phyloP scores from a whole-genome alignment of 2,888 invertebrate species.

The Myopa testacea region DNA sequence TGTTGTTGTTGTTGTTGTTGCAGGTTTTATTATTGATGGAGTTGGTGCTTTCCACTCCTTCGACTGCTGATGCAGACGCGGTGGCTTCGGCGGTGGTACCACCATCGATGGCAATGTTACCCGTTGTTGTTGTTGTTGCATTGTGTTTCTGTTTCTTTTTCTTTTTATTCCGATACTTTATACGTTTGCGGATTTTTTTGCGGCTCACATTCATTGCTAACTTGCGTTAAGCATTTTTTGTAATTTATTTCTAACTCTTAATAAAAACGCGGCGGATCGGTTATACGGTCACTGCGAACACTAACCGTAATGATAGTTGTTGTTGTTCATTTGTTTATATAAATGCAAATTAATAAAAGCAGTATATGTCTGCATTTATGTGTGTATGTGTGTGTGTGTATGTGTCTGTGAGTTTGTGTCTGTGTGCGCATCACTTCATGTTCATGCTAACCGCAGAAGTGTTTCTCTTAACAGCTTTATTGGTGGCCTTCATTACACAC shows the following conservation, averaged over 20 bases:
- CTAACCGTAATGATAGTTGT: not conserved
- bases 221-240: conserved; percentile 12
- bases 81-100: conserved; percentile 39
- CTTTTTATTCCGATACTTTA: not conserved
- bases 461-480: not conserved
- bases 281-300: not conserved
- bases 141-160: conserved; percentile 2
- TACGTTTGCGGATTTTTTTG: not conserved
- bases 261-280: too few species aligned
- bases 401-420: not conserved
- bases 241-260: conserved; percentile 33
- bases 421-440: too few species aligned
- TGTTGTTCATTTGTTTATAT: not conserved
- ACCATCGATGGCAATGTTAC: not conserved
- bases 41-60: conserved; percentile 15
- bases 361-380: not conserved
- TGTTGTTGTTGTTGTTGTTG: conserved; percentile 36
- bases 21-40: conserved; percentile 26
- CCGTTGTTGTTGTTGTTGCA: conserved; percentile 34
- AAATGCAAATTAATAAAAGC: too few species aligned
- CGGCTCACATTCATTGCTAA: conserved; percentile 24
- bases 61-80: conserved; percentile 25
- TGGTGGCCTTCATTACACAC: not conserved
- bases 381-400: not conserved
- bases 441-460: not conserved